A percentile compares a stretch with the other conserved stretches of the same genome.
These are phyloP conservation scores for Drosophila arizonae DNA, from an alignment of 1,140 invertebrate species.

Conservation along the genomic window DNA sequence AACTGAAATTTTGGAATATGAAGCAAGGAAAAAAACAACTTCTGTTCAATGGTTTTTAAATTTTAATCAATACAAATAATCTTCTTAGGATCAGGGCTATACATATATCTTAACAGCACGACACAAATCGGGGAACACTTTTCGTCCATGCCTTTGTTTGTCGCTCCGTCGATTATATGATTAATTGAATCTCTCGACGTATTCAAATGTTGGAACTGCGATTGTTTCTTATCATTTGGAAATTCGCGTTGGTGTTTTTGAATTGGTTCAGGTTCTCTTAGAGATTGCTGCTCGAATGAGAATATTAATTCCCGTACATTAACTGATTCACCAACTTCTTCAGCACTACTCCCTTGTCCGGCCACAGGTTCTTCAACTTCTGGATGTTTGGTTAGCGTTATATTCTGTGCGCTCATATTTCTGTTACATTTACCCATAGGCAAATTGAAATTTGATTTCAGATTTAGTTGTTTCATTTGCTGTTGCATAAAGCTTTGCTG, in stretches of 20 bases:
- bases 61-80: too few relatives aligned
- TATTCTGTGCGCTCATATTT: not conserved
- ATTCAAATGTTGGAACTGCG: not conserved
- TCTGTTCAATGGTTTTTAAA: too few relatives aligned
- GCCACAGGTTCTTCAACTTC: not conserved
- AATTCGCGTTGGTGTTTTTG: not conserved
- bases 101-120: too few relatives aligned
- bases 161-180: not conserved
- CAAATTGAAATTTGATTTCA: not conserved
- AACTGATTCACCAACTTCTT: slow-evolving; percentile 81
- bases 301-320: slow-evolving; percentile 87
- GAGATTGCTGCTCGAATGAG: slow-evolving; percentile 83
- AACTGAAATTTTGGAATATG: too few relatives aligned
- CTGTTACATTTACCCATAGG: not conserved
- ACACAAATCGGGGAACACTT: not conserved
- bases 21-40: too few relatives aligned
- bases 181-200: not conserved
- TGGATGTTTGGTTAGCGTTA: not conserved
- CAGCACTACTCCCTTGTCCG: not conserved
- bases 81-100: too few relatives aligned
- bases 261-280: slow-evolving; percentile 20
- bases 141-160: slow-evolving; percentile 7
- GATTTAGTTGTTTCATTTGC: slow-evolving; percentile 9
- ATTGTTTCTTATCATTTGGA: not conserved
- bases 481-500: slow-evolving; percentile 40